Conservation (phyloP, 2,888 invertebrate genomes). For the Tridacna crocea region DNA sequence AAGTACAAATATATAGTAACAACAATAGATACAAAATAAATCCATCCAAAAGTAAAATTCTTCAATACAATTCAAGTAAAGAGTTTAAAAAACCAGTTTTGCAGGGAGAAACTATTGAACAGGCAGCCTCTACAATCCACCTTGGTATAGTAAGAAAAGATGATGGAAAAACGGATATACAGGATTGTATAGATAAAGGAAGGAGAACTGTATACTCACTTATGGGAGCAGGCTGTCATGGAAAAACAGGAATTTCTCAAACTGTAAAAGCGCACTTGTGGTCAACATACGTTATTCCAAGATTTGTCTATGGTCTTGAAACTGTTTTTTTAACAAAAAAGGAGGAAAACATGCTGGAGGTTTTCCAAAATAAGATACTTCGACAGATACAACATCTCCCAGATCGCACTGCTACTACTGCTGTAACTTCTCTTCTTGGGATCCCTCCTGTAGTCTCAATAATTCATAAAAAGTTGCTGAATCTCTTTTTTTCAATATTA, state of each 20-base stretch:
- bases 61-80: neutral
- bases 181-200: neutral
- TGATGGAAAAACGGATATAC: neutral
- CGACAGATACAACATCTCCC: slow-evolving; percentile 23
- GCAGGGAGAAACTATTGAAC: neutral
- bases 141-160: slow-evolving; percentile 2
- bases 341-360: neutral
- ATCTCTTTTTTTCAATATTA: slow-evolving; percentile 2
- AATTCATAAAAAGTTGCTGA: slow-evolving; percentile 14
- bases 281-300: slow-evolving; percentile 10
- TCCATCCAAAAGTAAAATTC: neutral
- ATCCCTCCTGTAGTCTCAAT: slow-evolving; percentile 7
- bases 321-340: neutral
- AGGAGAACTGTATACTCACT: slow-evolving; percentile 10
- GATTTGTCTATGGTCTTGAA: slow-evolving; percentile 16
- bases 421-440: neutral
- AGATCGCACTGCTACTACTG: slow-evolving; percentile 8
- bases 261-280: neutral
- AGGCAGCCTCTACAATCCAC: neutral
- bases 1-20: neutral
- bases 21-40: neutral
- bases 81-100: neutral
- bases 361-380: slow-evolving; percentile 3
- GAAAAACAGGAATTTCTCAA: neutral
- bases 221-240: slow-evolving; percentile 8